phyloP scores from a whole-genome alignment of 1,140 invertebrate species.

The Bombus cullumanus region DNA sequence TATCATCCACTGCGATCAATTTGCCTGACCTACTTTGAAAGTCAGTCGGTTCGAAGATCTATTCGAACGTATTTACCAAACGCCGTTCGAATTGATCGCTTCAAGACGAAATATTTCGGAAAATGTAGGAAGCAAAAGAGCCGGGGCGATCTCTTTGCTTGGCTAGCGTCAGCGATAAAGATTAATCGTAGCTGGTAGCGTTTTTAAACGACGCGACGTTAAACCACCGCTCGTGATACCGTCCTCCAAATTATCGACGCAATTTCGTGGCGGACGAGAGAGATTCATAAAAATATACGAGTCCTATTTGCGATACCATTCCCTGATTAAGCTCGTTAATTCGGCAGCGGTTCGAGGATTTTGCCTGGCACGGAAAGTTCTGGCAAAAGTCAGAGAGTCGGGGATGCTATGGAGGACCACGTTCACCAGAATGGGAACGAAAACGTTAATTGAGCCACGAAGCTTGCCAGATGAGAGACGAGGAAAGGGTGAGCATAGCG shows the following conservation, averaged over 20 bases:
- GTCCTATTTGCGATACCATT: not conserved
- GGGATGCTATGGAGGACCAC: too few relatives aligned
- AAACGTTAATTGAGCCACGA: constrained; percentile 34
- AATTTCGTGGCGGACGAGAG: not conserved
- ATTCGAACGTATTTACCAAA: too few relatives aligned
- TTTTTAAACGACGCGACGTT: not conserved
- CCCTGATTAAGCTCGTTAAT: constrained; percentile 40
- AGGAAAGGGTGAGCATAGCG: not conserved
- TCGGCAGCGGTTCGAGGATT: not conserved
- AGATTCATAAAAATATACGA: constrained; percentile 38
- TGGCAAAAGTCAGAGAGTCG: not conserved
- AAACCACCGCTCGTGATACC: not conserved
- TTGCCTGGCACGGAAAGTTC: not conserved
- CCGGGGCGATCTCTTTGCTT: too few relatives aligned
- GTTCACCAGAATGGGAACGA: constrained; percentile 2
- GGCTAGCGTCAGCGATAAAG: not conserved
- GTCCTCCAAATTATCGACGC: constrained; percentile 1
- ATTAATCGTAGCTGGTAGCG: constrained; percentile 9
- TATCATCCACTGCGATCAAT: too few relatives aligned
- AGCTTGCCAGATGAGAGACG: not conserved
- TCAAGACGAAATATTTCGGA: too few relatives aligned
- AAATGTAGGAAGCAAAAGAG: too few relatives aligned
- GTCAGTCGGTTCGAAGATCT: too few relatives aligned
- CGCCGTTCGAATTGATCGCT: too few relatives aligned
- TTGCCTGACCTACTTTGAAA: too few relatives aligned